Evolutionary conservation across 2,888 invertebrate species (phyloP), one percentile per base, ranked within the genome.

Genomic region (Epistrophella euchroma): DNA sequence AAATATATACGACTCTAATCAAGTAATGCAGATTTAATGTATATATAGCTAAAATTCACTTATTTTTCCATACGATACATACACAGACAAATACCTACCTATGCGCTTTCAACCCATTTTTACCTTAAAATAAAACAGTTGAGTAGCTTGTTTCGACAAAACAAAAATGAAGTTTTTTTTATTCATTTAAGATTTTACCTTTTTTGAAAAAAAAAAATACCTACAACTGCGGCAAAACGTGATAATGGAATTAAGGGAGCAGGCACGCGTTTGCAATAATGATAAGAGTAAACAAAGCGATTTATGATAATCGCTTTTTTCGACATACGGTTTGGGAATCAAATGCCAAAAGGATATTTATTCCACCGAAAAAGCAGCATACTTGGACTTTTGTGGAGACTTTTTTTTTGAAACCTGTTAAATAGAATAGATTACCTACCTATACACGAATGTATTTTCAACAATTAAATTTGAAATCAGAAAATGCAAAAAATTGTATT

Each of bases 261-360:
- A 72, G 25, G 25, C 68, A 68, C 60, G 28, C 60, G 22, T 62
- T 35, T 58, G 9, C 4, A 17, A 55, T 64, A 7, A 45, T 17
- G 62, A 71, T 78, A 43, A 56, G 25, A 25, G 15, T 15, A 58
- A 76, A 66, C 68, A 47, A 35, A 55, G 19, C 35, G 58, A 58
- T 58, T 58, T 35, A 58, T 58, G 19, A 58, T 58, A 58, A 58
- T 58, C 58, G 35, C 35, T 58, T 13, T 58, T 35, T 58, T 58
- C 58, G 11, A 6, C 58, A 58, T 58, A 35, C 35, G 35, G 11
- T 35, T 35, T 6, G 17, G 32, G 58, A 58, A 58, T 58, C 19
- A 58, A 19, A 35, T 19, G 17, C 5, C 32, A 58, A 35, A 35
- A 35, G 56, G 35, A 35, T 35, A 35, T 35, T 58, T 58, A 35